Base-by-base conservation (phyloP, 1,140 invertebrate genomes). In the Drosophila nasuta region DNA sequence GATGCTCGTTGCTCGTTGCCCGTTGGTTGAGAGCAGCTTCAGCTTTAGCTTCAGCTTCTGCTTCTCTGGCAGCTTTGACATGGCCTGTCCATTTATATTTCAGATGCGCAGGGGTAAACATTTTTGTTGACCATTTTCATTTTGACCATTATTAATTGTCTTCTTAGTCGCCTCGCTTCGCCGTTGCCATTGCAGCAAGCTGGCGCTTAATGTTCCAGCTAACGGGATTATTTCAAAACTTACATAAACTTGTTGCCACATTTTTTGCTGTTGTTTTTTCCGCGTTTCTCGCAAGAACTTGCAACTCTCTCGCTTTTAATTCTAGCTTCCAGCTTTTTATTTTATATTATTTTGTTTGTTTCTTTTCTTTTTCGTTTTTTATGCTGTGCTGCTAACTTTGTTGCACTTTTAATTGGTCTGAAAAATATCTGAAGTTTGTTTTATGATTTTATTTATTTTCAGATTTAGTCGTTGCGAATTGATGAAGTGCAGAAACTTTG, bases 331-430 rank as follows among this genome's bases (percentile, higher is more conserved):
- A 33, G 17, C 64, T 49, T 17, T 33, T 57, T 28, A 25, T 54
- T 46, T 56, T 56, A 8, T 35, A 30, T 59, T 51, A 33, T 33
- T 33, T 33, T 33, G 30, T 33, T 33, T 5, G 7, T 33, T 33
- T 8, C 7, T 8, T 33, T 1, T 33, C 8, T 38, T 11, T 38
- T 25, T 25, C 20, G 3, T 25, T 25, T 25, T 49, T 67, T 28
- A 3, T 43, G 11, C 8, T 38, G 11, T 43, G 41, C 49, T 71
- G 52, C 48, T 46, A 87, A 87, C 73, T 87, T 88, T 74, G 56
- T 68, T 66, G 63, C 77, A 70, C 80, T 78, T 82, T 87, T 88
- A 87, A 88, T 88, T 88, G 86, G 83, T 82, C 72, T 77, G 66
- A 73, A 54, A 25, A 66, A 71, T 72, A 75, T 51, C 66, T 65